Evolutionary conservation across 2,888 invertebrate genomes (phyloP).

Genomic region (Odontothrips loti): DNA sequence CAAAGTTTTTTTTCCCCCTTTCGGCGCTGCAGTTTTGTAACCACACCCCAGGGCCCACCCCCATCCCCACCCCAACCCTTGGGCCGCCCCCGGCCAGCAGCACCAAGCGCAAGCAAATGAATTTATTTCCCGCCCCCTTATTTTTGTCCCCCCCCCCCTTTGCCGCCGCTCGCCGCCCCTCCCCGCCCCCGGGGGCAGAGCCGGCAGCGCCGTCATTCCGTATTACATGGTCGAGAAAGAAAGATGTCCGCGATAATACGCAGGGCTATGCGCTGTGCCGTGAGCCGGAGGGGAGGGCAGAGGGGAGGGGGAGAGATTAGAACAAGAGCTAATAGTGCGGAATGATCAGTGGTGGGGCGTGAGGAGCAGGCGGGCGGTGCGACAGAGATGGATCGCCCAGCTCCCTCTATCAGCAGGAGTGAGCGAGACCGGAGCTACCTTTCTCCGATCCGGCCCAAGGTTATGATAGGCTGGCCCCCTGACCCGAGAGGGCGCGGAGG

Average conservation of each 20-base stretch:
- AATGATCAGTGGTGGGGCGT: background rate
- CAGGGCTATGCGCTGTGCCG: background rate
- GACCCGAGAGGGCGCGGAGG: no score
- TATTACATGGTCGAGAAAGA: background rate
- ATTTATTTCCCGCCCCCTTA: background rate
- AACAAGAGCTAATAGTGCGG: slow-evolving; percentile 6
- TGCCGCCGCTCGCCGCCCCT: background rate
- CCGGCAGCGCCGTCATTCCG: background rate
- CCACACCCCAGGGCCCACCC: background rate
- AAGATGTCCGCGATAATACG: background rate
- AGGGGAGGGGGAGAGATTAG: background rate
- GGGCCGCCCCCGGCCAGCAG: background rate
- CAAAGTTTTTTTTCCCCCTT: background rate
- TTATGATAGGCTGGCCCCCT: no score
- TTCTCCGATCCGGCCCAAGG: no score
- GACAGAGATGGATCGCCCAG: background rate
- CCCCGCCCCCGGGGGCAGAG: background rate
- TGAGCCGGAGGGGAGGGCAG: background rate
- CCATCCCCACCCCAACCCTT: background rate
- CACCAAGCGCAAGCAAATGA: background rate
- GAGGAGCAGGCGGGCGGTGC: background rate
- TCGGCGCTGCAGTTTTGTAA: background rate
- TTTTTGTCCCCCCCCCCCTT: background rate
- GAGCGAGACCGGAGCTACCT: background rate
- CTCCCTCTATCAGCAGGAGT: background rate